Evolutionary conservation across 2,888 invertebrate genomes (phyloP).

Genomic region (Phengaris arion): DNA sequence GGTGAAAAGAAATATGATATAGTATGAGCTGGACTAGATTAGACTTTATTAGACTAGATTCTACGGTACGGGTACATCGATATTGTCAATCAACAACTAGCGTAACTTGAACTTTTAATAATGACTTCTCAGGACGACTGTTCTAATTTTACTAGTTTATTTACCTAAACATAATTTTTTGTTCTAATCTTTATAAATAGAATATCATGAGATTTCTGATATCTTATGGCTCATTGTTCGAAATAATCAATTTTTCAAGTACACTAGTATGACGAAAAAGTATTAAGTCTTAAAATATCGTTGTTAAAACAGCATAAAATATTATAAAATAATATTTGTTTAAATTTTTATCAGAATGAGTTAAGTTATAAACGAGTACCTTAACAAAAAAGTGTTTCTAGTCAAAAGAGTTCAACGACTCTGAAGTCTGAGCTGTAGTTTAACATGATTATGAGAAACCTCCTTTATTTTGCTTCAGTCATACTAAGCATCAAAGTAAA

Average conservation of each 20-base stretch:
- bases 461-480: too few relatives aligned
- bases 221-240: not conserved
- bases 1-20: too few relatives aligned
- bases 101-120: too few relatives aligned
- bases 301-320: not conserved
- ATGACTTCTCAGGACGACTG: too few relatives aligned
- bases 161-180: too few relatives aligned
- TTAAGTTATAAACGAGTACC: not conserved
- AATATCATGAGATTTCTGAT: not conserved
- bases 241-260: not conserved
- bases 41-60: too few relatives aligned
- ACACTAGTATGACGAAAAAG: not conserved
- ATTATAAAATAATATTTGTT: not conserved
- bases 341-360: not conserved
- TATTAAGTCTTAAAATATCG: not conserved
- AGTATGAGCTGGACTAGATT: too few relatives aligned
- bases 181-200: not conserved
- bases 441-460: too few relatives aligned
- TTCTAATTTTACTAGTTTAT: too few relatives aligned
- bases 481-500: too few relatives aligned
- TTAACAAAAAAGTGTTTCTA: not conserved
- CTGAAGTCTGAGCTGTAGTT: not conserved
- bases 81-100: too few relatives aligned
- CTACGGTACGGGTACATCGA: too few relatives aligned
- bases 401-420: conserved; percentile 11